phyloP scores from a whole-genome alignment of 2,888 invertebrate species.

The Octonoba sinensis region DNA sequence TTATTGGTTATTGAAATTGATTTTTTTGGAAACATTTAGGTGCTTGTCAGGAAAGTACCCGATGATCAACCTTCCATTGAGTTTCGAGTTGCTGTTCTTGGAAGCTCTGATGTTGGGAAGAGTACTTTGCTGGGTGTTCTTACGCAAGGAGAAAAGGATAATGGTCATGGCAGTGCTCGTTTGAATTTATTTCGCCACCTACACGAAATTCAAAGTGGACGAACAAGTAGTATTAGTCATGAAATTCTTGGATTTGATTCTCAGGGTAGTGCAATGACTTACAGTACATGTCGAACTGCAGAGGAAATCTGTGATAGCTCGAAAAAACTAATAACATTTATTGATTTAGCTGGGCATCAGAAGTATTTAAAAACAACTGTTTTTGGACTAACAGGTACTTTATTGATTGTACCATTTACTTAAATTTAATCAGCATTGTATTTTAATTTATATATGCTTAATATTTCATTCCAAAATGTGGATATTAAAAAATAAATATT shows the following conservation, averaged over 20 bases:
- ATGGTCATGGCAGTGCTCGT: constrained; percentile 93
- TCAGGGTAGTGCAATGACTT: constrained; percentile 68
- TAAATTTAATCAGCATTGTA: neutral
- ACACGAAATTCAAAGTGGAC: constrained; percentile 93
- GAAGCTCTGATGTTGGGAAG: constrained; percentile 97
- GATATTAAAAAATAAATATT: neutral
- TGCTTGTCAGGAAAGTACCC: constrained; percentile 86
- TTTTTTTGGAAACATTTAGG: constrained; percentile 75
- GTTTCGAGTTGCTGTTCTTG: constrained; percentile 91
- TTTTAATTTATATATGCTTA: neutral
- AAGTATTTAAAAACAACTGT: constrained; percentile 96
- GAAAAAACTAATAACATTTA: constrained; percentile 91
- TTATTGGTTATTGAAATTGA: neutral
- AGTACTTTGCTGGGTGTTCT: constrained; percentile 95
- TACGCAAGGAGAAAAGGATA: constrained; percentile 95
- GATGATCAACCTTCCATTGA: constrained; percentile 91
- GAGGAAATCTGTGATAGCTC: constrained; percentile 90
- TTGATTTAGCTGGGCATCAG: constrained; percentile 95
- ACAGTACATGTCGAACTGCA: constrained; percentile 66
- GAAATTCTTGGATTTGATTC: constrained; percentile 95
- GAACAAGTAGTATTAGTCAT: constrained; percentile 95
- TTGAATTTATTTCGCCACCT: constrained; percentile 89
- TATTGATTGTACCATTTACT: no score
- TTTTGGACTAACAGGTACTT: constrained; percentile 82
- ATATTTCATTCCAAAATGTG: neutral